A percentile compares a stretch with the other conserved stretches of the same genome.
Conservation (phyloP, 92 coral and sea anemone species). For the Actinernus sp. region DNA sequence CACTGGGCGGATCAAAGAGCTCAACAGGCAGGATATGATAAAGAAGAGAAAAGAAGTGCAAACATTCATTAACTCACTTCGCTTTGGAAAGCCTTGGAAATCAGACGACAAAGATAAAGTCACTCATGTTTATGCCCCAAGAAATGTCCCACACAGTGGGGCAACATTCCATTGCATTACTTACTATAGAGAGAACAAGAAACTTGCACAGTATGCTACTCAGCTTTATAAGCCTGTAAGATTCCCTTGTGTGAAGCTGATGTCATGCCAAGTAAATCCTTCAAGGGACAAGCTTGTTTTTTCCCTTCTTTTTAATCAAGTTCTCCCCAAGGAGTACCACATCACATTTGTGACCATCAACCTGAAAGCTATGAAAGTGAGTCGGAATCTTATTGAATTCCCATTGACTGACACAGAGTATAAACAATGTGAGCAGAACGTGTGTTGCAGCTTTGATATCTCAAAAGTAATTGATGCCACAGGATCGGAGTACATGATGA, state of each 20-base stretch:
- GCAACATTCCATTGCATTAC: constrained; percentile 73
- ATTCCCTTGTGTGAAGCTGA: constrained; percentile 55
- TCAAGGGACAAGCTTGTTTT: constrained; percentile 72
- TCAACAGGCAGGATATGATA: constrained; percentile 68
- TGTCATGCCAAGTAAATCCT: constrained; percentile 58
- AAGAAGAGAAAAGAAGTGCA: constrained; percentile 67
- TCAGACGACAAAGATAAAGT: constrained; percentile 48
- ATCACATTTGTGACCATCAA: constrained; percentile 55
- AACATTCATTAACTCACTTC: constrained; percentile 67
- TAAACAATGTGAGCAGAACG: constrained; percentile 24
- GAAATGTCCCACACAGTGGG: constrained; percentile 80
- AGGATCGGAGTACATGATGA: constrained; percentile 70
- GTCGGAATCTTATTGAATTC: constrained; percentile 48
- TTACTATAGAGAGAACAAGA: constrained; percentile 28
- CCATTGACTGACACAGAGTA: constrained; percentile 31
- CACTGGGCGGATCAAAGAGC: constrained; percentile 37
- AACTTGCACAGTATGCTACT: constrained; percentile 71
- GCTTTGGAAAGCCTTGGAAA: constrained; percentile 79
- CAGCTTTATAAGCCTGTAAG: constrained; percentile 56
- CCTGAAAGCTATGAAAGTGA: constrained; percentile 45
- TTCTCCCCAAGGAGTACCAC: constrained; percentile 63
- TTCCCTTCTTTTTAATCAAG: constrained; percentile 63
- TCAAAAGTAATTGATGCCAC: constrained; percentile 67
- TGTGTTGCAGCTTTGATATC: constrained; percentile 61
- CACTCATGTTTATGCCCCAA: constrained; percentile 62